These are phyloP conservation scores for Syritta pipiens DNA, from an alignment of 2,888 invertebrate species.

Conservation along the genomic window DNA sequence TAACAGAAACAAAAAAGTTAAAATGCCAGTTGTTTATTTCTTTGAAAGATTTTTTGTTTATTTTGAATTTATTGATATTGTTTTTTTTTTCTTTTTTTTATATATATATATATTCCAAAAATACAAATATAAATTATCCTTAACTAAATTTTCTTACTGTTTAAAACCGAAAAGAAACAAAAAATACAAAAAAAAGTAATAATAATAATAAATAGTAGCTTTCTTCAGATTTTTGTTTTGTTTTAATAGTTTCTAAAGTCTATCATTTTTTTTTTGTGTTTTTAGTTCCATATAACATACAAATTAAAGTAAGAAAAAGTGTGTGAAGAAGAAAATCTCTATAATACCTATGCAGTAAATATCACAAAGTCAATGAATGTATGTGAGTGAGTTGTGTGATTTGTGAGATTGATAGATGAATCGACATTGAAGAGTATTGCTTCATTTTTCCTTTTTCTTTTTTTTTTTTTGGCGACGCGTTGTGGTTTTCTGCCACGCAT, in stretches of 20 bases:
- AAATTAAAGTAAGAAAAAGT: conserved; percentile 23
- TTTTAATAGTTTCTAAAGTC: neutral
- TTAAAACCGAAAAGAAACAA: conserved; percentile 48
- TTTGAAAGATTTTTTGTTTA: conserved; percentile 16
- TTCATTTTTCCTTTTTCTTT: conserved; percentile 43
- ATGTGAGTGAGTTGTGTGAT: conserved; percentile 34
- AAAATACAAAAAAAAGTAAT: conserved; percentile 37
- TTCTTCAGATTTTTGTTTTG: conserved; percentile 1
- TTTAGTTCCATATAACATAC: conserved; percentile 9
- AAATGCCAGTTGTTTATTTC: conserved; percentile 14
- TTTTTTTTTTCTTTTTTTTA: conserved; percentile 16
- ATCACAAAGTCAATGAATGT: conserved; percentile 68
- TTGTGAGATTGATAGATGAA: conserved; percentile 45
- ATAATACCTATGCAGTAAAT: conserved; percentile 68
- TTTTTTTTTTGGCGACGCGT: conserved; percentile 14
- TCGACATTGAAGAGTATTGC: conserved; percentile 57
- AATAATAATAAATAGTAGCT: conserved; percentile 43
- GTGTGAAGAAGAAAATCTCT: conserved; percentile 50
- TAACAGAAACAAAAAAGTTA: too few relatives aligned
- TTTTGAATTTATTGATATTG: conserved; percentile 9
- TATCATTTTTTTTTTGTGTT: conserved; percentile 7
- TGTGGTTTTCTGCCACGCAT: too few relatives aligned
- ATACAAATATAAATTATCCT: conserved; percentile 61
- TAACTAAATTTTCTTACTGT: conserved; percentile 41
- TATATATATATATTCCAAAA: conserved; percentile 52